A percentile compares a stretch with the other conserved stretches of the same genome.
Evolutionary conservation across 2,113 vertebrate species (phyloP).

Genomic region (Elgaria multicarinata): DNA sequence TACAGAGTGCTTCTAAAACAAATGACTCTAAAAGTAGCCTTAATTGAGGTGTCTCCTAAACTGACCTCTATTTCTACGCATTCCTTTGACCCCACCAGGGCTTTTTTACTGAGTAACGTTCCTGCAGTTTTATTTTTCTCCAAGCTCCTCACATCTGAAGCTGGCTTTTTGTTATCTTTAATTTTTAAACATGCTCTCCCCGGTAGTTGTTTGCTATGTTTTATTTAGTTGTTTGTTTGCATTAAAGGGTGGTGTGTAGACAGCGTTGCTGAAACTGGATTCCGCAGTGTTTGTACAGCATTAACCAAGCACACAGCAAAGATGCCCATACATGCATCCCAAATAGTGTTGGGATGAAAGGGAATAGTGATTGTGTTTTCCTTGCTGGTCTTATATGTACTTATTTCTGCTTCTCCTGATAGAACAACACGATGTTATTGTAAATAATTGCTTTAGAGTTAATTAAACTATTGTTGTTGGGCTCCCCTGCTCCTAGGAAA

Average conservation of each 20-base stretch:
- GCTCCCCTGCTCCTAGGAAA: background rate
- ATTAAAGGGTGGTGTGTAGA: conserved; percentile 15
- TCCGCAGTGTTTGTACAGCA: conserved; percentile 1
- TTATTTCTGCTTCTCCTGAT: background rate
- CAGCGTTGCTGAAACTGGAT: background rate
- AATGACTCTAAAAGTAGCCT: background rate
- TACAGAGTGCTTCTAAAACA: no score
- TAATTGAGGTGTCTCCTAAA: background rate
- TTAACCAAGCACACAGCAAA: background rate
- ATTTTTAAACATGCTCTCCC: conserved; percentile 26
- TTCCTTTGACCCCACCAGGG: conserved; percentile 24
- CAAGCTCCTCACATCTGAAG: background rate
- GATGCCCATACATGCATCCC: background rate
- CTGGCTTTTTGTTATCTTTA: background rate
- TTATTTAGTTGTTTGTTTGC: conserved; percentile 8
- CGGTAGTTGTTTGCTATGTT: background rate
- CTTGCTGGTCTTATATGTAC: background rate
- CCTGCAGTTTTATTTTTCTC: background rate
- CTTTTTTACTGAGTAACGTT: background rate
- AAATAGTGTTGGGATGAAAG: background rate
- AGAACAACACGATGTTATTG: background rate
- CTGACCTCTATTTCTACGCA: background rate
- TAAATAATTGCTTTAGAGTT: background rate
- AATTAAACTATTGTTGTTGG: background rate
- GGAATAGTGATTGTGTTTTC: background rate